Percentiles rank a stretch among this genome's conserved stretches.
Evolutionary conservation across 2,113 vertebrate genomes (phyloP).

Genomic region (Catharus minimus): DNA sequence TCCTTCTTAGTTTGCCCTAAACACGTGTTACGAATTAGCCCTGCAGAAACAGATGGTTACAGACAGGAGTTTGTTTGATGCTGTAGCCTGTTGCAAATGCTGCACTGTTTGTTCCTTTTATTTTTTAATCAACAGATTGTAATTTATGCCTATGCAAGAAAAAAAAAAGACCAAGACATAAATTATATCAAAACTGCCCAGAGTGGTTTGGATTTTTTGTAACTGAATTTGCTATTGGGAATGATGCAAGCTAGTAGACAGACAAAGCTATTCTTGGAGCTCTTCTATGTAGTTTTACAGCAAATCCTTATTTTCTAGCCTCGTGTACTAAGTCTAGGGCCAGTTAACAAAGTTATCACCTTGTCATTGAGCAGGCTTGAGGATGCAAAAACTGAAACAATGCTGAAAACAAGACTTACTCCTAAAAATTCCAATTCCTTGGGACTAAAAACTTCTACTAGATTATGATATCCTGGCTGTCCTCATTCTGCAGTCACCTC

Average conservation of each 20-base stretch:
- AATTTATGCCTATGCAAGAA: conserved; percentile 80
- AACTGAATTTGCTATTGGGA: background rate
- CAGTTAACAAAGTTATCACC: background rate
- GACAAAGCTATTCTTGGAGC: background rate
- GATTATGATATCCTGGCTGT: background rate
- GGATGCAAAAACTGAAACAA: background rate
- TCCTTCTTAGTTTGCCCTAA: background rate
- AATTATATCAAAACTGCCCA: conserved; percentile 42
- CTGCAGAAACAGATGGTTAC: conserved; percentile 27
- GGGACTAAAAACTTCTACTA: background rate
- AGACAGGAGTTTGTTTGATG: background rate
- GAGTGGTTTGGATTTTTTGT: background rate
- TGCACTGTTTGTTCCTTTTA: conserved; percentile 71
- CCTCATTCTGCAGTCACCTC: background rate
- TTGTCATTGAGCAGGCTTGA: rapidly evolving
- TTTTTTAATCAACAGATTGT: conserved; percentile 72
- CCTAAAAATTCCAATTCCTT: background rate
- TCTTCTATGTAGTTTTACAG: background rate
- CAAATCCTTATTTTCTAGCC: background rate
- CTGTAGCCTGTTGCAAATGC: conserved; percentile 70
- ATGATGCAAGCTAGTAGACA: background rate
- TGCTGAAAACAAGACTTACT: background rate
- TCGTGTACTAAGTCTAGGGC: background rate
- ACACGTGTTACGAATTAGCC: background rate
- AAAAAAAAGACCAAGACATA: conserved; percentile 65